These are phyloP conservation scores for Dryobota labecula DNA, from an alignment of 2,888 invertebrate genomes.

Conservation along the genomic window DNA sequence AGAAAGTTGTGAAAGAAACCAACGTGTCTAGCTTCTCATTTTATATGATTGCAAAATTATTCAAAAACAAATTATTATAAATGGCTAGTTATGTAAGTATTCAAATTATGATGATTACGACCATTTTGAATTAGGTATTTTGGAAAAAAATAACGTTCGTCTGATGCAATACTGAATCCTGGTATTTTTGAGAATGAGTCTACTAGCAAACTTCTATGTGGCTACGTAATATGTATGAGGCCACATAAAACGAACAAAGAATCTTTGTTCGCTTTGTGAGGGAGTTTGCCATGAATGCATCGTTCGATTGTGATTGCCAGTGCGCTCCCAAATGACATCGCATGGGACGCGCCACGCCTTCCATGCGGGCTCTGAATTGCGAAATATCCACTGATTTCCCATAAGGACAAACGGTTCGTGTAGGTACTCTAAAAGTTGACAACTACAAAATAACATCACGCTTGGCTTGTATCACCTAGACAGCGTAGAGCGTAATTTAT, in stretches of 20 bases:
- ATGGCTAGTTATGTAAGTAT: constrained; percentile 36
- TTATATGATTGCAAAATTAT: constrained; percentile 68
- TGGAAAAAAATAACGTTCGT: constrained; percentile 14
- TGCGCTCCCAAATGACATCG: constrained; percentile 81
- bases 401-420: constrained; percentile 53
- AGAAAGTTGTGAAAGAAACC: constrained; percentile 75
- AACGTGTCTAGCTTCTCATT: constrained; percentile 60
- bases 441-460: constrained; percentile 1
- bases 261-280: constrained; percentile 82
- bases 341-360: constrained; percentile 78
- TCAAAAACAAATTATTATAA: constrained; percentile 54
- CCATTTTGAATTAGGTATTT: constrained; percentile 12
- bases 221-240: constrained; percentile 42
- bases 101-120: constrained; percentile 44
- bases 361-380: constrained; percentile 76
- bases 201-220: constrained; percentile 28
- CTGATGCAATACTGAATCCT: constrained; percentile 30
- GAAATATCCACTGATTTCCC: constrained; percentile 75
- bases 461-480: constrained; percentile 1
- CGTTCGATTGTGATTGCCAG: constrained; percentile 77
- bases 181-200: constrained; percentile 32
- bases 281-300: constrained; percentile 72
- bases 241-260: constrained; percentile 74
- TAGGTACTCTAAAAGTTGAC: background rate
- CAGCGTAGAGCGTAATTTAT: background rate